Percentiles rank a stretch among this genome's conserved stretches.
These are phyloP conservation scores for Drosophila funebris DNA, from an alignment of 1,140 invertebrate species.

Conservation along the genomic window DNA sequence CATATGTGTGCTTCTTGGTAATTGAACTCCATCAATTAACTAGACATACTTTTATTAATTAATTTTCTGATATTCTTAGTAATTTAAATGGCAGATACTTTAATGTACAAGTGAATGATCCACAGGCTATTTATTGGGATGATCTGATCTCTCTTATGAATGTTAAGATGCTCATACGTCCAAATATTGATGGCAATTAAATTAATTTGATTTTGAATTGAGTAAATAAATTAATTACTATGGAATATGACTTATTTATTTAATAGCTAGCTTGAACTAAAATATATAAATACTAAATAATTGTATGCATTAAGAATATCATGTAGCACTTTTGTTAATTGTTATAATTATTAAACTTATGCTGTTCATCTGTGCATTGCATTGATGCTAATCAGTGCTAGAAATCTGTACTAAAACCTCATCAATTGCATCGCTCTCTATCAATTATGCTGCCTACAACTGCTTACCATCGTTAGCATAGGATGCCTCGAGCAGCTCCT, in stretches of 20 bases:
- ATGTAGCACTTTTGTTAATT: no score
- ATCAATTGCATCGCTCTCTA: not conserved
- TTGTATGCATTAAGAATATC: no score
- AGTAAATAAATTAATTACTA: not conserved
- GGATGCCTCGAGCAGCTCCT: conserved; percentile 79
- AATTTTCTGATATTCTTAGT: not conserved
- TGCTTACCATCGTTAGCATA: conserved; percentile 77
- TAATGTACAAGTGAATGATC: not conserved
- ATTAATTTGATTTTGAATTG: no score
- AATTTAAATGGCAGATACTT: not conserved
- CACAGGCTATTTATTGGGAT: not conserved
- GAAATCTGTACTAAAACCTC: no score
- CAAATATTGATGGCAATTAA: not conserved
- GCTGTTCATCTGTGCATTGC: no score
- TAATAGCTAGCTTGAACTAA: no score
- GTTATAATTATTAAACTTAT: no score
- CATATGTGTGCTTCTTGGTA: not conserved
- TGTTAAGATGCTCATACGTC: not conserved
- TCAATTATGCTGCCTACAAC: not conserved
- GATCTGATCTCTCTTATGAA: not conserved
- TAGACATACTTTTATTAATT: not conserved
- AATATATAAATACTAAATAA: no score
- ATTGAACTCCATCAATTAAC: not conserved
- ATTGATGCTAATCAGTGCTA: no score
- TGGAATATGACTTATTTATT: not conserved